Evolutionary conservation across 2,888 invertebrate genomes (phyloP), one percentile per base, ranked within the genome.

Genomic region (Neoscelio sp.): DNA sequence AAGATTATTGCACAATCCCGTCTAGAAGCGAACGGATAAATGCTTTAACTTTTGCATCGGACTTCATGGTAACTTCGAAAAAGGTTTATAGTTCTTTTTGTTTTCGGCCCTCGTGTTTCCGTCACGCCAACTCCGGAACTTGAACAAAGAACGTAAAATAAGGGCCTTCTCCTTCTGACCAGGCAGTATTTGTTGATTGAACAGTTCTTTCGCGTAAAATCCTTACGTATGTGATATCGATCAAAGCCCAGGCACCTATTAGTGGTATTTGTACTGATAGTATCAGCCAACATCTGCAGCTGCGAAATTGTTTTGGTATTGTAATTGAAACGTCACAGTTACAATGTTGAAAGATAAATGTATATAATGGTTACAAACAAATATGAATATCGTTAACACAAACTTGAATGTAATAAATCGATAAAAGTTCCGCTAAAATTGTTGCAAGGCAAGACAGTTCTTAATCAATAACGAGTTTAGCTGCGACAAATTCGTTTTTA

Each of bases 71-170:
- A 60, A 78, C 60, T 74, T 56, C 18, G 28, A 56, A 30, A 67
- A 60, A 62, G 68, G 54, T 56, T 68, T 73, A 48, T 35, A 65
- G 44, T 71, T 50, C 60, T 71, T 58, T 70, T 74, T 78, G 78
- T 74, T 78, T 78, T 64, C 52, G 12, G 26, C 2, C 23, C 40
- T 54, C 42, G 62, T 56, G 62, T 73, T 78, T 78, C 73, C 78
- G 78, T 78, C 74, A 78, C 54, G 74, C 64, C 28, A 78, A 68
- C 71, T 52, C 68, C 68, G 68, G 62, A 64, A 78, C 67, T 70
- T 20, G 7, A 78, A 73, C 62, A 78, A 78, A 56, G 56, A 20
- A 38, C 42, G 5, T 13, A 33, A 68, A 48, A 68, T 26, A 58
- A 73, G 64, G 48, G 60, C 70, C 52, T 46, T 10, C 52, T 48